Base-by-base conservation (phyloP, 92 coral and sea anemone genomes). In the Muricea muricata region DNA sequence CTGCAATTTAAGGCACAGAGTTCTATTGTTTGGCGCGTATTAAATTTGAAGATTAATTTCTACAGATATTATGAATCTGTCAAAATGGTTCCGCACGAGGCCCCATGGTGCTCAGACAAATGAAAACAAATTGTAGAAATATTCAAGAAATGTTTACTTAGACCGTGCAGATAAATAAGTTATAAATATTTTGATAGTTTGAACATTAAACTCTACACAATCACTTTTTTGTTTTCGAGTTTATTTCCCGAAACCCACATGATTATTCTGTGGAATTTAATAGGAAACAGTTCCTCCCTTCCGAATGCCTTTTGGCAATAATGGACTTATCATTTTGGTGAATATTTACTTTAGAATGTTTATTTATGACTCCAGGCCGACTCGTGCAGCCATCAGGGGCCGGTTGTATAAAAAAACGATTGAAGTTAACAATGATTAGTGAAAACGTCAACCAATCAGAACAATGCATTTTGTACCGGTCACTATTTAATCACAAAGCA, bases 321-420 rank as follows among this genome's bases (percentile, higher is more conserved):
- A 63, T 63, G 70, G 70, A 28, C 10, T 63, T 63, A 63, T 28
- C 18, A n/a, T 63, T 63, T 63, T 21, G 28, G 37, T 63, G 7
- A 63, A 63, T 63, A 63, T 63, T 63, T 63, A 63, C 70, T 63
- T 63, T 63, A 63, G 5, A 6, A 18, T 63, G 70, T 63, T 63
- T 63, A 28, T 20, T 18, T 52, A 52, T n/a, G n/a, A n/a, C n/a
- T n/a, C n/a, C n/a, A n/a, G n/a, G n/a, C n/a, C n/a, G n/a, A n/a
- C n/a, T n/a, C n/a, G n/a, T n/a, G n/a, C n/a, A n/a, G n/a, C n/a
- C n/a, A n/a, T n/a, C n/a, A n/a, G n/a, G n/a, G n/a, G n/a, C n/a
- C n/a, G n/a, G n/a, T n/a, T n/a, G n/a, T n/a, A n/a, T n/a, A n/a
- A n/a, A n/a, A n/a, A n/a, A n/a, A n/a, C n/a, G n/a, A n/a, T n/a